Conservation (phyloP, 2,888 invertebrate genomes). For the Aethes cnicana region DNA sequence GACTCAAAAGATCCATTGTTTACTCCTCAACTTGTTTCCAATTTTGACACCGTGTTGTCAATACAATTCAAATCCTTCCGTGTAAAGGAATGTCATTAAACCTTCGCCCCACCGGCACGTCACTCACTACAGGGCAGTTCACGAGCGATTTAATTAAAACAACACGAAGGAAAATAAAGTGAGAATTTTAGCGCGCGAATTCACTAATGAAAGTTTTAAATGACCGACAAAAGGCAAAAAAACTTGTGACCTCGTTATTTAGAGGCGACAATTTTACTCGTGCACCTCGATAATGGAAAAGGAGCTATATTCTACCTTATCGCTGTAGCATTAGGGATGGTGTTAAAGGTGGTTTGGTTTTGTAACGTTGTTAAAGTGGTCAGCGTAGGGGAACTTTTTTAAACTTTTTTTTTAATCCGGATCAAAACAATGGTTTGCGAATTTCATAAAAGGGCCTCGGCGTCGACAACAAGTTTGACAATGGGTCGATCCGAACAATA, state of each 20-base stretch:
- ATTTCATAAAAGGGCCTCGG: slow-evolving; percentile 68
- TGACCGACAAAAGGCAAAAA: slow-evolving; percentile 70
- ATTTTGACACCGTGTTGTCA: too few relatives aligned
- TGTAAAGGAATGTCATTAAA: too few relatives aligned
- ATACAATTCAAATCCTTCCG: too few relatives aligned
- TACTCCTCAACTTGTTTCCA: too few relatives aligned
- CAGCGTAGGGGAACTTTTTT: slow-evolving; percentile 59
- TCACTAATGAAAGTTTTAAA: slow-evolving; percentile 80
- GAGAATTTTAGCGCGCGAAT: slow-evolving; percentile 64
- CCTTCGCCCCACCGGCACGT: slow-evolving; percentile 6
- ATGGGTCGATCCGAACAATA: slow-evolving; percentile 71
- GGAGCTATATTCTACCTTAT: slow-evolving; percentile 34
- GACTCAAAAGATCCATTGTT: too few relatives aligned
- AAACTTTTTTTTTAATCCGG: slow-evolving; percentile 66
- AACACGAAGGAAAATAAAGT: slow-evolving; percentile 65
- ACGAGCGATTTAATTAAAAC: slow-evolving; percentile 51
- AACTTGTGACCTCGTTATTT: slow-evolving; percentile 73
- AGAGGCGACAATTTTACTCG: slow-evolving; percentile 55
- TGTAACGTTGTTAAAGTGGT: slow-evolving; percentile 28
- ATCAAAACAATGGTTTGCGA: slow-evolving; percentile 71
- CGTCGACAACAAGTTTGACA: slow-evolving; percentile 68
- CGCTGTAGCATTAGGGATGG: slow-evolving; percentile 38
- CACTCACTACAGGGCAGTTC: slow-evolving; percentile 29
- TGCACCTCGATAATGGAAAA: slow-evolving; percentile 40
- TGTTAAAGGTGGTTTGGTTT: slow-evolving; percentile 32